These are phyloP conservation scores for Erebia ligea DNA, from an alignment of 2,888 invertebrate genomes.

Conservation along the genomic window DNA sequence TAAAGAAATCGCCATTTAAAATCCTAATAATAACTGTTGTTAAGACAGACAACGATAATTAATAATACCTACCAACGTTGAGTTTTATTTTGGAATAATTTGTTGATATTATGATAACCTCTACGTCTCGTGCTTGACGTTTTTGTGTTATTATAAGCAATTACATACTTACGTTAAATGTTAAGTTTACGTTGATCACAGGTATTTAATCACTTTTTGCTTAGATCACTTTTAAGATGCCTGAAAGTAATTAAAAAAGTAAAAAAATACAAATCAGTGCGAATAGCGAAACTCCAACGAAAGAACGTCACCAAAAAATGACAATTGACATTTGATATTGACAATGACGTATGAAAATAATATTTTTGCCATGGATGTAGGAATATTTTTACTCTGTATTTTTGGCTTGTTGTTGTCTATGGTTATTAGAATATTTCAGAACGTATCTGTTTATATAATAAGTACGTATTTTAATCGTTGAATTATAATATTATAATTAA, in stretches of 20 bases:
- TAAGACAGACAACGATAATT: neutral
- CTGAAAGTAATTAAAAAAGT: neutral
- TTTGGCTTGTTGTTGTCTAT: no score
- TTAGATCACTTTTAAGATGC: neutral
- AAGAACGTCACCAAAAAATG: neutral
- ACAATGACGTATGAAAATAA: neutral
- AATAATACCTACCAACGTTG: neutral
- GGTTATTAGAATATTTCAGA: no score
- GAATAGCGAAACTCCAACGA: neutral
- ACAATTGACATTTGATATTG: neutral
- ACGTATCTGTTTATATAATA: no score
- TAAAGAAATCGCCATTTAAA: neutral
- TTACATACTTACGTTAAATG: constrained; percentile 7
- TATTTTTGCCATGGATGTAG: no score
- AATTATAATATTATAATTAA: no score
- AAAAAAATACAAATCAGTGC: neutral
- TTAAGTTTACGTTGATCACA: neutral
- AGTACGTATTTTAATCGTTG: no score
- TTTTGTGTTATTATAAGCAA: neutral
- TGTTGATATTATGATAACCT: constrained; percentile 11
- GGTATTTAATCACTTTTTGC: neutral
- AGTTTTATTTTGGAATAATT: constrained; percentile 1
- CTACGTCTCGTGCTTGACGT: neutral
- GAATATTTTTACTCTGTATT: no score
- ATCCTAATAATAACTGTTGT: neutral